A percentile compares a stretch with the other conserved stretches of the same genome.
phyloP scores from a whole-genome alignment of 2,113 vertebrate genomes.

The Nipponia nippon region DNA sequence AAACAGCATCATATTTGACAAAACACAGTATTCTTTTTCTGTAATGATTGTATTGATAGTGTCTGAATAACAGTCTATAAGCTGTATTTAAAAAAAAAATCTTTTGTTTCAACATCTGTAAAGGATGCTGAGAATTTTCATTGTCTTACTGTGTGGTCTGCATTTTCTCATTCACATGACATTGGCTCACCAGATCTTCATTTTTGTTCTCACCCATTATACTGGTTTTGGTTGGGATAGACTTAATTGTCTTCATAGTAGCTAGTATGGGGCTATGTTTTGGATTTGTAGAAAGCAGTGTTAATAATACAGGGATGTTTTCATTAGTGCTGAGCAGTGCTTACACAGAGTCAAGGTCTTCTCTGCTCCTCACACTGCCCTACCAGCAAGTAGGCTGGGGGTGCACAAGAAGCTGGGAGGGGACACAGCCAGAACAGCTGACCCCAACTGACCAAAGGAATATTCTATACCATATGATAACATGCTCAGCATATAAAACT shows the following conservation, averaged over 20 bases:
- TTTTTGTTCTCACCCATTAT: not conserved
- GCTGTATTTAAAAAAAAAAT: not conserved
- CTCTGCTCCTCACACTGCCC: no score
- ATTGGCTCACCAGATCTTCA: not conserved
- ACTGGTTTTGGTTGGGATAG: not conserved
- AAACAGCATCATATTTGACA: not conserved
- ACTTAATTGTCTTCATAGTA: not conserved
- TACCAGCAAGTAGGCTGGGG: accelerated
- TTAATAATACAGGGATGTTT: not conserved
- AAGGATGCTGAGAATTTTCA: not conserved
- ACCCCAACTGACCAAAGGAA: not conserved
- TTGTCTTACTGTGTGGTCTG: not conserved
- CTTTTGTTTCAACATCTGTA: not conserved
- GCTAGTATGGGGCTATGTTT: not conserved
- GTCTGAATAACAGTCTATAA: not conserved
- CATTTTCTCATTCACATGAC: not conserved
- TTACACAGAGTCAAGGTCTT: not conserved
- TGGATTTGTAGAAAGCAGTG: not conserved
- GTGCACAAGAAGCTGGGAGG: accelerated
- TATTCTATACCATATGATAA: accelerated
- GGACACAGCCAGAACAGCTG: not conserved
- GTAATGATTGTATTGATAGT: not conserved
- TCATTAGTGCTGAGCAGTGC: accelerated
- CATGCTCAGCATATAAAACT: not conserved
- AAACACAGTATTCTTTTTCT: not conserved